Conservation (phyloP, 2,888 invertebrate genomes). For the Anthrax anthrax region DNA sequence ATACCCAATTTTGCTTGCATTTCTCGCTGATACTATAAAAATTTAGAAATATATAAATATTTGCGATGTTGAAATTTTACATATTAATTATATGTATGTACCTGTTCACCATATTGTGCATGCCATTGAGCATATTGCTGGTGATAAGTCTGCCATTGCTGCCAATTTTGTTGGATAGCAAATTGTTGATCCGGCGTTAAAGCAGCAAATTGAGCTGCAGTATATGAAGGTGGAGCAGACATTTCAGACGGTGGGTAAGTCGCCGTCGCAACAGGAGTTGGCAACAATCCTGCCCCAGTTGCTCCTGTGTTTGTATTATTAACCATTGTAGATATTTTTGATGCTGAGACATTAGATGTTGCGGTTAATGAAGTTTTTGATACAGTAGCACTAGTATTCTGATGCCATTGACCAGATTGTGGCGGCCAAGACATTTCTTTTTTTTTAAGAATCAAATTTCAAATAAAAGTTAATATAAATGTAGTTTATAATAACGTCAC, state of each 20-base stretch:
- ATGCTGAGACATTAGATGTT: too few relatives aligned
- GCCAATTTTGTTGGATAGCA: slow-evolving; percentile 33
- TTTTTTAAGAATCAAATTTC: too few relatives aligned
- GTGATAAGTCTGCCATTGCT: slow-evolving; percentile 33
- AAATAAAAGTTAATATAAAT: not conserved
- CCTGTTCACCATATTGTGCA: slow-evolving; percentile 34
- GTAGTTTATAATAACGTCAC: too few relatives aligned
- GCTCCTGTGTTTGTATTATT: not conserved
- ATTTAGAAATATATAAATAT: not conserved
- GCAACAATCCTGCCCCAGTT: not conserved
- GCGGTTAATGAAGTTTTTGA: too few relatives aligned
- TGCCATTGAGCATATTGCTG: slow-evolving; percentile 34
- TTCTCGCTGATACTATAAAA: slow-evolving; percentile 29
- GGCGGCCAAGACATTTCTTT: too few relatives aligned
- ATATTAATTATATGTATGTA: slow-evolving; percentile 12
- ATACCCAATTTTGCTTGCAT: slow-evolving; percentile 26
- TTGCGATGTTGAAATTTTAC: too few relatives aligned
- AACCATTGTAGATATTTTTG: not conserved
- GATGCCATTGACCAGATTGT: too few relatives aligned
- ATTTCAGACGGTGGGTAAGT: slow-evolving; percentile 1
- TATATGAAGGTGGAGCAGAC: slow-evolving; percentile 5
- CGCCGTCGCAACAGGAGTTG: not conserved
- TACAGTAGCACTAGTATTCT: too few relatives aligned
- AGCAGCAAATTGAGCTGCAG: slow-evolving; percentile 27
- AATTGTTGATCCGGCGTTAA: slow-evolving; percentile 31